A percentile compares a stretch with the other conserved stretches of the same genome.
Evolutionary conservation across 2,888 invertebrate species (phyloP).

Genomic region (Eristalis pertinax): DNA sequence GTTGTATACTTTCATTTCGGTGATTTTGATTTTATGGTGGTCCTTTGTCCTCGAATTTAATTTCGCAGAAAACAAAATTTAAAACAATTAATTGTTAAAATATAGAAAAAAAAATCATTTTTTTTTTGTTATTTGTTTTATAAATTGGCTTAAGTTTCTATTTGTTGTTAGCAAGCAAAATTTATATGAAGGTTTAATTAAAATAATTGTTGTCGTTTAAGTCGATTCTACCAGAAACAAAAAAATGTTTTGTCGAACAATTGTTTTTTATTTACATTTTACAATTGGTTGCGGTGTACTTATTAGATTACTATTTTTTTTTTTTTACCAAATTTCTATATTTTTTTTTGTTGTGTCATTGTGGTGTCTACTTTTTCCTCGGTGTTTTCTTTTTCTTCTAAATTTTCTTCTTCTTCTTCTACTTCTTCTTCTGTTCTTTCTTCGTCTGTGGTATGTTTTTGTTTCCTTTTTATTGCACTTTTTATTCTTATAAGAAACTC

Average conservation of each 20-base stretch:
- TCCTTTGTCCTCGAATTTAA: slow-evolving; percentile 14
- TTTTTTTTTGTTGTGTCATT: slow-evolving; percentile 4
- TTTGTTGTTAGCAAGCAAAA: slow-evolving; percentile 60
- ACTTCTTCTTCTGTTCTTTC: background rate
- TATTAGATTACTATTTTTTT: background rate
- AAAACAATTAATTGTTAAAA: slow-evolving; percentile 9
- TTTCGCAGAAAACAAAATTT: background rate
- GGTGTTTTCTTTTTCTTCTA: background rate
- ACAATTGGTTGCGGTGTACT: slow-evolving; percentile 58
- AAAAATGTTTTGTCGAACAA: background rate
- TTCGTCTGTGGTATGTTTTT: slow-evolving; percentile 7
- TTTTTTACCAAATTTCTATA: background rate
- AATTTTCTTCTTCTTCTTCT: background rate
- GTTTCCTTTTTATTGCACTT: background rate
- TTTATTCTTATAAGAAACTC: background rate
- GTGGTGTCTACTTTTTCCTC: slow-evolving; percentile 10
- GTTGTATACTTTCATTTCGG: slow-evolving; percentile 4
- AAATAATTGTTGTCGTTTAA: slow-evolving; percentile 46
- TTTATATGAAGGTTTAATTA: slow-evolving; percentile 47
- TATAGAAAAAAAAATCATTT: background rate
- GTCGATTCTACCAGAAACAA: slow-evolving; percentile 18
- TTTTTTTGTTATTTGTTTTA: slow-evolving; percentile 23
- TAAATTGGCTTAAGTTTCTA: slow-evolving; percentile 62
- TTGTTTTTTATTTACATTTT: slow-evolving; percentile 51
- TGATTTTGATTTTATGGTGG: slow-evolving; percentile 43